Conservation (phyloP, 2,113 vertebrate genomes). For the Gymnobelideus leadbeateri region DNA sequence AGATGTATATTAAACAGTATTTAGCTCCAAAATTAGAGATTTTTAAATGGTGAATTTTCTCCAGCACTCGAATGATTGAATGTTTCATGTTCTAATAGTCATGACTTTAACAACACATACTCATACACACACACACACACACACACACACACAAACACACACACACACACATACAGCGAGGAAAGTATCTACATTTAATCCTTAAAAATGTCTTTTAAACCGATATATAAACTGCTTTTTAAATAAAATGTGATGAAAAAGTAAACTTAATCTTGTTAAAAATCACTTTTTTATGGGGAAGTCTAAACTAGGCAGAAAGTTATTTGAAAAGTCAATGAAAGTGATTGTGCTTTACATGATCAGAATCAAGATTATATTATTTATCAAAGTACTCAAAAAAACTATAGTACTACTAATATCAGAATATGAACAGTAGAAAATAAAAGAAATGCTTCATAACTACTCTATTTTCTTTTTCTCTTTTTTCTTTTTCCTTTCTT, state of each 20-base stretch:
- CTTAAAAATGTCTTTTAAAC: neutral
- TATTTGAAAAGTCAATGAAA: neutral
- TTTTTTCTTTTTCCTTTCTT: neutral
- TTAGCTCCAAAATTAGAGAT: neutral
- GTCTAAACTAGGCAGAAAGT: neutral
- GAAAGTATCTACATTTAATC: neutral
- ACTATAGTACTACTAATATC: neutral
- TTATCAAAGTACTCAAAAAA: neutral
- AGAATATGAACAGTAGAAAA: neutral
- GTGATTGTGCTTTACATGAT: neutral
- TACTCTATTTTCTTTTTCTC: neutral
- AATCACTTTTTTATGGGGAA: neutral
- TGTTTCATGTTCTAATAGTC: neutral
- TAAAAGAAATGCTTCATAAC: neutral
- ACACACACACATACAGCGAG: neutral
- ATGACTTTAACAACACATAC: neutral
- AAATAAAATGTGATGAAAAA: neutral
- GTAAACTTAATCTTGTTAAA: neutral
- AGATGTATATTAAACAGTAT: neutral
- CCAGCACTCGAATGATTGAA: neutral
- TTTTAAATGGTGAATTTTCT: neutral
- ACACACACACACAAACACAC: neutral
- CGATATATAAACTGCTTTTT: neutral
- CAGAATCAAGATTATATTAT: neutral
- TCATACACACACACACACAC: neutral